These are phyloP conservation scores for Drosophila tristis DNA, from an alignment of 1,140 invertebrate genomes.

Conservation along the genomic window DNA sequence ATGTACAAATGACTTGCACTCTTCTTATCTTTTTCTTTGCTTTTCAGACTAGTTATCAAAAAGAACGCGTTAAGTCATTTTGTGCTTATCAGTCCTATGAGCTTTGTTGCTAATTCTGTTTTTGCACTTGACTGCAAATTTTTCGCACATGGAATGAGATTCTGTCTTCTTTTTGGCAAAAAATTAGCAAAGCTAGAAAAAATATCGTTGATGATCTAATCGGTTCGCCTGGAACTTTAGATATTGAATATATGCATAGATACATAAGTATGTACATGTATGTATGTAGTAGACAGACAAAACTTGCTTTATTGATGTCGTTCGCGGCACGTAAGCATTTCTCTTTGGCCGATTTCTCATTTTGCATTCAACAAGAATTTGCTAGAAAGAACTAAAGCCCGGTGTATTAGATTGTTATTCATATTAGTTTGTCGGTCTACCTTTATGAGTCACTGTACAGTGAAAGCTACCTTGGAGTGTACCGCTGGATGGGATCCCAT, in stretches of 20 bases:
- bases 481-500: no score
- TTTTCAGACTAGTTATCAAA: conserved; percentile 25
- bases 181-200: conserved; percentile 40
- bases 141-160: conserved; percentile 34
- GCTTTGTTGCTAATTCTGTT: conserved; percentile 19
- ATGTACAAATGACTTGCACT: conserved; percentile 14
- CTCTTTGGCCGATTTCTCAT: conserved; percentile 33
- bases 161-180: conserved; percentile 25
- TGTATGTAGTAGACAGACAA: neutral
- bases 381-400: conserved; percentile 37
- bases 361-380: conserved; percentile 29
- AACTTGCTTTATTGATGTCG: conserved; percentile 12
- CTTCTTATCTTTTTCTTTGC: conserved; percentile 26
- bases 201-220: conserved; percentile 72
- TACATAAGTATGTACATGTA: no score
- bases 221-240: conserved; percentile 43
- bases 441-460: no score
- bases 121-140: conserved; percentile 76
- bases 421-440: no score
- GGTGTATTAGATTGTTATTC: conserved; percentile 20
- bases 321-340: conserved; percentile 59
- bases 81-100: conserved; percentile 36
- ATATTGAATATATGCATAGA: neutral
- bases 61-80: conserved; percentile 33
- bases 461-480: no score